A percentile compares a stretch with the other conserved stretches of the same genome.
These are phyloP conservation scores for Xestoiulus laeticollis DNA, from an alignment of 2,888 invertebrate species.

Conservation along the genomic window DNA sequence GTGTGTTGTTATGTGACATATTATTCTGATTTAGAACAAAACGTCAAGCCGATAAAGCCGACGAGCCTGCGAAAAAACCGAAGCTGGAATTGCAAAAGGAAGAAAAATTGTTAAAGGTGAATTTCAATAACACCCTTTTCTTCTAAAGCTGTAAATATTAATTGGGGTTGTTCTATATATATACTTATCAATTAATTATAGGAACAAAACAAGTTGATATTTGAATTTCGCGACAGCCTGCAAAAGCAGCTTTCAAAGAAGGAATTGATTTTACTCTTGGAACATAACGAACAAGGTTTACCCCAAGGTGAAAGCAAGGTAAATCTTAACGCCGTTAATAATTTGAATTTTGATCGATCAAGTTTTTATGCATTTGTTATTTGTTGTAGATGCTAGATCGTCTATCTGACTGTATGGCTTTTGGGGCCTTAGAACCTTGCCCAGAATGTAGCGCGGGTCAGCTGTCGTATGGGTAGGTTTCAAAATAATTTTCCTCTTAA, in stretches of 20 bases:
- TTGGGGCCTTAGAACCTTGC: conserved; percentile 84
- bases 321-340: conserved; percentile 59
- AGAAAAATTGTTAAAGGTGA: conserved; percentile 47
- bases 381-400: conserved; percentile 74
- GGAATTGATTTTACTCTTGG: conserved; percentile 73
- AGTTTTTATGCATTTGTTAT: background rate
- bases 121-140: too few relatives aligned
- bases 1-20: background rate
- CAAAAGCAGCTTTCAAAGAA: conserved; percentile 70
- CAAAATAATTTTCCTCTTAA: background rate
- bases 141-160: background rate
- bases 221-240: conserved; percentile 73
- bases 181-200: conserved; percentile 59
- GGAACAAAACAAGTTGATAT: conserved; percentile 78
- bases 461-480: conserved; percentile 64
- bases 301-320: conserved; percentile 76
- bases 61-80: conserved; percentile 43
- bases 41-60: background rate
- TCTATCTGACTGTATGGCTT: conserved; percentile 85
- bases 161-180: background rate
- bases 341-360: background rate
- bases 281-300: conserved; percentile 76
- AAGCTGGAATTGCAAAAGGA: conserved; percentile 43
- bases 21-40: conserved; percentile 48
- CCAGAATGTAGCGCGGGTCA: conserved; percentile 80